These are phyloP conservation scores for Halcyon leucocephala DNA, from an alignment of 2,797 vertebrate species.

Conservation along the genomic window DNA sequence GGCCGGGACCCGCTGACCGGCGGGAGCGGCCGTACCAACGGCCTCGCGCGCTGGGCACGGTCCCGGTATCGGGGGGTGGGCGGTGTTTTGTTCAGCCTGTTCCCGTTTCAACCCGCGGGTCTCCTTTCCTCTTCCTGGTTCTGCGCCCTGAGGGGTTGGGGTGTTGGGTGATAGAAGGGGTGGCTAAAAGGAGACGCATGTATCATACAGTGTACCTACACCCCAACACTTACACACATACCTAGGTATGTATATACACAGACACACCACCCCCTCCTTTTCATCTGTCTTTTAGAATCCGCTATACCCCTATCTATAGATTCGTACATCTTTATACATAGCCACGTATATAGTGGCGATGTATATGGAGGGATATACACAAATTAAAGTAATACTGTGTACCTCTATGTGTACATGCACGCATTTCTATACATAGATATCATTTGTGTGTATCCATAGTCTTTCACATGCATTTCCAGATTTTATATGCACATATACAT, in stretches of 20 bases:
- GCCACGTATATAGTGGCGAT: background rate
- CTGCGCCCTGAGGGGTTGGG: too few relatives aligned
- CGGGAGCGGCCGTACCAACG: too few relatives aligned
- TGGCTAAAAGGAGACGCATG: background rate
- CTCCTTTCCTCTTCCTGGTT: too few relatives aligned
- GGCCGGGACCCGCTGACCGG: too few relatives aligned
- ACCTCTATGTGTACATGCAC: background rate
- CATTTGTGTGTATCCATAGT: background rate
- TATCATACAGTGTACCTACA: background rate
- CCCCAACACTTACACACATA: too few relatives aligned
- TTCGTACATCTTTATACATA: background rate
- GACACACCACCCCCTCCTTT: background rate
- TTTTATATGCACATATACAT: background rate
- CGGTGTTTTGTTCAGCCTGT: too few relatives aligned
- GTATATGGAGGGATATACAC: rapidly evolving
- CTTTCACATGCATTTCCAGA: background rate
- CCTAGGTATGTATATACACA: background rate
- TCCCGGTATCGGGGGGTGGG: too few relatives aligned
- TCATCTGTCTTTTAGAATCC: background rate
- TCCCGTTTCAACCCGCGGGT: too few relatives aligned
- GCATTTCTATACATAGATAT: background rate
- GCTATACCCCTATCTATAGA: background rate
- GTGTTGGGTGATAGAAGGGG: too few relatives aligned
- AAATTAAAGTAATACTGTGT: background rate
- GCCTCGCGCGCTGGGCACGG: too few relatives aligned